Conservation (phyloP, 2,113 vertebrate species). For the Lasiurus borealis region DNA sequence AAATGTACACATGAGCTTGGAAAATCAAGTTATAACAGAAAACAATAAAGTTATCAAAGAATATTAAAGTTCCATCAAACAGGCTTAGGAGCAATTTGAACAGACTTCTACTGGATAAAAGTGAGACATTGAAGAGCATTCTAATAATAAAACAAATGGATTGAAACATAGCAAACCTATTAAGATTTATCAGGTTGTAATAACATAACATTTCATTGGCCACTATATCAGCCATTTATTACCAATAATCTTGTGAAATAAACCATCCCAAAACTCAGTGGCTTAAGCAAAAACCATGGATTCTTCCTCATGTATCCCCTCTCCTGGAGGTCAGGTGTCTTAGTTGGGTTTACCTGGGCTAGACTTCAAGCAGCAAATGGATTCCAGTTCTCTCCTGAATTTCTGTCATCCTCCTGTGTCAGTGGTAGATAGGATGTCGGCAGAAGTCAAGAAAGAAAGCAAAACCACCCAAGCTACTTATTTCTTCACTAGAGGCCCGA, state of each 20-base stretch:
- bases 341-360: neutral
- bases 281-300: neutral
- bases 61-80: neutral
- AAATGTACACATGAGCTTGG: neutral
- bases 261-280: neutral
- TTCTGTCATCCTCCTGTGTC: neutral
- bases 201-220: slow-evolving; percentile 16
- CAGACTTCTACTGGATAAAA: neutral
- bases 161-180: neutral
- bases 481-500: neutral
- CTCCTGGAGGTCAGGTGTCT: neutral
- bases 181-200: neutral
- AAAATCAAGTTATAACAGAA: neutral
- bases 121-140: neutral
- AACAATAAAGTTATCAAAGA: neutral
- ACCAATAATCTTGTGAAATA: slow-evolving; percentile 5
- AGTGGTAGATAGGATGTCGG: neutral
- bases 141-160: slow-evolving; percentile 9
- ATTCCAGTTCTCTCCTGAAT: neutral
- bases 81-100: slow-evolving; percentile 4
- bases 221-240: neutral
- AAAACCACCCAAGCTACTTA: neutral
- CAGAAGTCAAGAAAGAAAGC: neutral
- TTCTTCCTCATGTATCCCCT: neutral
- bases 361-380: neutral